phyloP scores from a whole-genome alignment of 2,797 vertebrate genomes.

The Melanotaenia nigrans region DNA sequence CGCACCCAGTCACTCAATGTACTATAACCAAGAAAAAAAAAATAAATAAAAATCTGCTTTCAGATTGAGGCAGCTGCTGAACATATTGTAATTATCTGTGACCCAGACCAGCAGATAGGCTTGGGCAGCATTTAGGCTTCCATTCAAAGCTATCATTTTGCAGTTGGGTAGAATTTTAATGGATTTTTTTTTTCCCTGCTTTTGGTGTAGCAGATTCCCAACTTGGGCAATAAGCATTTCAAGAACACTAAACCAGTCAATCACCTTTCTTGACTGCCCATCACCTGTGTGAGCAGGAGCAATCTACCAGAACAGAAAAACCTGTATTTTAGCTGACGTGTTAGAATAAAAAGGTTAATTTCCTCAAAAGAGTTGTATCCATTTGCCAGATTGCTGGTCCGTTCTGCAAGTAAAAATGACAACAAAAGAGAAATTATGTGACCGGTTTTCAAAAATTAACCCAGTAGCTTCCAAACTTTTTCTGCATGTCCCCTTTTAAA shows the following conservation, averaged over 20 bases:
- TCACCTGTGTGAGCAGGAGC: slow-evolving; percentile 31
- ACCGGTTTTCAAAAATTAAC: slow-evolving; percentile 24
- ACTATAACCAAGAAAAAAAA: slow-evolving; percentile 29
- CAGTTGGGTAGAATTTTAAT: slow-evolving; percentile 66
- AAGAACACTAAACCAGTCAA: slow-evolving; percentile 43
- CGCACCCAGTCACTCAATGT: slow-evolving; percentile 33
- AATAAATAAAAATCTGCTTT: slow-evolving; percentile 40
- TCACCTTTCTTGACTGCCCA: slow-evolving; percentile 31
- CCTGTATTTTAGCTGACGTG: slow-evolving; percentile 18
- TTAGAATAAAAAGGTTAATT: slow-evolving; percentile 43
- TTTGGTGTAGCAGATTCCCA: slow-evolving; percentile 56
- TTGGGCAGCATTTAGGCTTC: slow-evolving; percentile 70
- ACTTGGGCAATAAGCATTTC: slow-evolving; percentile 56
- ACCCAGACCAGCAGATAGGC: slow-evolving; percentile 67
- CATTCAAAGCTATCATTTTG: slow-evolving; percentile 76
- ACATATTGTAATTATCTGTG: slow-evolving; percentile 75
- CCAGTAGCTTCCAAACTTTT: no score
- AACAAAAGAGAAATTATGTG: slow-evolving; percentile 26
- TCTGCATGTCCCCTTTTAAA: no score
- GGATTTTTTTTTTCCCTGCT: slow-evolving; percentile 46
- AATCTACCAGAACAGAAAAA: slow-evolving; percentile 29
- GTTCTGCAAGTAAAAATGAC: slow-evolving; percentile 30
- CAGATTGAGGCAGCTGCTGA: slow-evolving; percentile 71
- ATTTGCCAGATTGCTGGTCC: slow-evolving; percentile 21
- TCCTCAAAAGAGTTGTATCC: slow-evolving; percentile 35